phyloP scores from a whole-genome alignment of 2,888 invertebrate species.

The Saturnia japonica region DNA sequence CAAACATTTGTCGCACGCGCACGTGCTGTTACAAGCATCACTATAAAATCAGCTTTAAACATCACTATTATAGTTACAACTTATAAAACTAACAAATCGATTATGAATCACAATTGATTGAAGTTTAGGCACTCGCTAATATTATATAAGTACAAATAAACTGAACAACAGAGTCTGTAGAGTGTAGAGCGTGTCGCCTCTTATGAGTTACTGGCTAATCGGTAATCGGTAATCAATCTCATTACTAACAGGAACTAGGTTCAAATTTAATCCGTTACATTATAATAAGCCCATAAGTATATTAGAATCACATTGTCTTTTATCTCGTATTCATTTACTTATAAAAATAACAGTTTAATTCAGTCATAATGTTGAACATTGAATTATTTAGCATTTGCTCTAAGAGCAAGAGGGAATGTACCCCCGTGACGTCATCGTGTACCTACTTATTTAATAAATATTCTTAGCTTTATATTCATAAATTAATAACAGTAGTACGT shows the following conservation, averaged over 20 bases:
- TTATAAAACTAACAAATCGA: conserved; percentile 23
- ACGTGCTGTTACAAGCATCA: too few relatives aligned
- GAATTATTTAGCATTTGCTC: too few relatives aligned
- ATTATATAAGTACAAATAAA: background rate
- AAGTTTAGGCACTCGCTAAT: conserved; percentile 20
- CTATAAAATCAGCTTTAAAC: too few relatives aligned
- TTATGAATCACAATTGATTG: conserved; percentile 23
- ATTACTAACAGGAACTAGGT: background rate
- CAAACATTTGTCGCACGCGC: too few relatives aligned
- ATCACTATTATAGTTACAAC: conserved; percentile 15
- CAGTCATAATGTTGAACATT: too few relatives aligned
- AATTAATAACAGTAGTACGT: background rate
- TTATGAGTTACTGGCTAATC: background rate
- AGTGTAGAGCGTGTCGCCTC: too few relatives aligned
- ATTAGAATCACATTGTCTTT: background rate
- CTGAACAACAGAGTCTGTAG: background rate
- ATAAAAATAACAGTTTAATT: too few relatives aligned
- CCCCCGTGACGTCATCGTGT: background rate
- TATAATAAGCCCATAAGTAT: background rate
- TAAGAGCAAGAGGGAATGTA: too few relatives aligned
- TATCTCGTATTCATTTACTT: background rate
- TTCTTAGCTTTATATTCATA: background rate
- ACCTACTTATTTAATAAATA: background rate
- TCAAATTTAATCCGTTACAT: background rate
- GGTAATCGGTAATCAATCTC: background rate